Percentiles rank a stretch among this genome's conserved stretches.
phyloP scores from a whole-genome alignment of 2,113 vertebrate species.

The Grus americana region DNA sequence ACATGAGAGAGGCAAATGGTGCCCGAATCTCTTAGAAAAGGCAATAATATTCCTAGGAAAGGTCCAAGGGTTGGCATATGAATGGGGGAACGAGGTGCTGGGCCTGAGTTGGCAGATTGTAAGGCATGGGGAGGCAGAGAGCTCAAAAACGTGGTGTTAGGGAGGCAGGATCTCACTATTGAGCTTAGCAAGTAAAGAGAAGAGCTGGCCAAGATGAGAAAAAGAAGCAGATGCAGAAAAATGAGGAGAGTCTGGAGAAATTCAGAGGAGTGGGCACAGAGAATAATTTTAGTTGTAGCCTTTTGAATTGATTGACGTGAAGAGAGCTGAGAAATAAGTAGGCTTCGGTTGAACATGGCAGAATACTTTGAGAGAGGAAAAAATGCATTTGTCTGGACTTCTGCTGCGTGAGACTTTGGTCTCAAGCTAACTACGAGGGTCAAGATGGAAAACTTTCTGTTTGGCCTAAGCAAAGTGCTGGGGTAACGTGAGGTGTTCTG shows the following conservation, averaged over 20 bases:
- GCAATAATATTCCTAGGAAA: not conserved
- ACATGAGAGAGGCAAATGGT: not conserved
- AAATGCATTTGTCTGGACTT: not conserved
- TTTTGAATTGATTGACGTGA: not conserved
- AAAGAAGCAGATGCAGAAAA: not conserved
- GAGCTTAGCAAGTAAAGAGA: not conserved
- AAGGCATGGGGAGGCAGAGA: not conserved
- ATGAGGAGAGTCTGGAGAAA: not conserved
- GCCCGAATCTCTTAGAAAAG: not conserved
- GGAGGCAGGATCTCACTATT: not conserved
- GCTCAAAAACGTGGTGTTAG: not conserved
- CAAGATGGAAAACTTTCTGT: not conserved
- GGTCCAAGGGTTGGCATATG: not conserved
- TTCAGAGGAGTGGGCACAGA: not conserved
- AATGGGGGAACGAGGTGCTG: not conserved
- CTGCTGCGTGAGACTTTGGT: not conserved
- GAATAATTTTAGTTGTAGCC: constrained; percentile 16
- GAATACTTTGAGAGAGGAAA: not conserved
- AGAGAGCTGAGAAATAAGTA: not conserved
- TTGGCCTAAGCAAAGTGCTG: not conserved
- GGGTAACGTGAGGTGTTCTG: not conserved
- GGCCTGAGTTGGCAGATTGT: constrained; percentile 6
- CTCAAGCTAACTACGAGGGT: not conserved
- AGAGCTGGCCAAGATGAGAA: not conserved
- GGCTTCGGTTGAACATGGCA: not conserved